Base-by-base conservation (phyloP, 2,888 invertebrate genomes). In the Tetrapedia diversipes region DNA sequence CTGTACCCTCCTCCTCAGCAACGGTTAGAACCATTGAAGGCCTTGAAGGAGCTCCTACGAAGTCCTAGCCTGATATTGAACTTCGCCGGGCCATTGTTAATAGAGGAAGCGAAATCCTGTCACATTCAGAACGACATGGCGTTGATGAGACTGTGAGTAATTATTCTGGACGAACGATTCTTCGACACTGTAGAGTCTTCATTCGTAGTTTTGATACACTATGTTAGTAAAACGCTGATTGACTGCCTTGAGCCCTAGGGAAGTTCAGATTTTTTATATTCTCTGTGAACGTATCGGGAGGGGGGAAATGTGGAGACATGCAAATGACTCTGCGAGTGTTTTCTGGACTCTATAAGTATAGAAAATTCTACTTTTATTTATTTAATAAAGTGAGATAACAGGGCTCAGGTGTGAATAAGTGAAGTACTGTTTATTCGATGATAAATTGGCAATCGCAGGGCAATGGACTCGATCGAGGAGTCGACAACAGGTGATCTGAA, bases 401-500 rank as follows among this genome's bases (percentile, higher is more conserved):
- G n/a, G n/a, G n/a, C n/a, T n/a, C n/a, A n/a, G n/a, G n/a, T n/a
- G n/a, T n/a, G n/a, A n/a, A n/a, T n/a, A n/a, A n/a, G n/a, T n/a
- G n/a, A n/a, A n/a, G n/a, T n/a, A n/a, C n/a, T n/a, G n/a, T n/a
- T n/a, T n/a, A n/a, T n/a, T n/a, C 11, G 11, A 47, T n/a, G 1
- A 41, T 32, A 32, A 10, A 11, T 11, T 22, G 3, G 4, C n/a
- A n/a, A 4, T 4, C 14, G 37, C 24, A 96, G 98, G 86, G 95
- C 97, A 85, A 96, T 98, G 94, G 98, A 98, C 89, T 97, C 97
- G 0, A 96, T 98, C 90, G 97, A 98, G 92, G 98, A 98, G 92
- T 97, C 97, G 74, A 96, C 97, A n/a, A 95, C 95, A 82, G 95
- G 94, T 60, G 95, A 96, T 80, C 95, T 96, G 19, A 94, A 95